Base-by-base conservation (phyloP, 1,140 invertebrate species). In the Drosophila nigromelanica region DNA sequence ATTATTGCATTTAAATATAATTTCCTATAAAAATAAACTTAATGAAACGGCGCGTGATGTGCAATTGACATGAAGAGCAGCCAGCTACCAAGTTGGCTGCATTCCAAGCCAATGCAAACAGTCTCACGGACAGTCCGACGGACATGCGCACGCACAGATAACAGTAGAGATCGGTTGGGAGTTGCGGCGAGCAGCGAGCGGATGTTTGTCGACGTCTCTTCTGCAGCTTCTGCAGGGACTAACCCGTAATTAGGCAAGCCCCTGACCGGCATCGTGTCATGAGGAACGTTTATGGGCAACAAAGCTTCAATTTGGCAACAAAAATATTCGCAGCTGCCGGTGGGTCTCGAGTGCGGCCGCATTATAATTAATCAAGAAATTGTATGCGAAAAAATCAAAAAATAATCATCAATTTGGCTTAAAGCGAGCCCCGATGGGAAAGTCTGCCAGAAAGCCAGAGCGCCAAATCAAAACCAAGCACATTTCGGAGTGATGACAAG, bases 1-100 rank as follows among this genome's bases (percentile, higher is more conserved):
- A 87, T 87, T 82, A 79, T 82, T 87, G 82, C 79, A 72, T 82
- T 87, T 87, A 87, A 79, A 76, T 73, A 87, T 89, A 87, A 87
- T 87, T 87, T 76, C 50, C 63, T 63, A 82, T 78, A 78, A 87
- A 86, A 89, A 78, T 82, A 80, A 75, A 78, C 33, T 67, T 86
- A 86, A 87, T 87, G 79, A 82, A 87, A 73, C 79, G 82, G 63
- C 40, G 52, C 79, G 61, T 71, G 79, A 87, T 87, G 79, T 82
- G 83, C 68, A 78, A 82, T 87, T 87, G 82, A 82, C 82, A 87
- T 73, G 82, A 89, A 87, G 63, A 63, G 58, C 72, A 48, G 30
- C 10, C 33, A 10, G 48, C 50, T 48, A 30, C 43, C 56, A 60
- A 11, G 43, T 39, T 63, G 51, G 6, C 40, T 45, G 52, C 62